Evolutionary conservation across 2,113 vertebrate species (phyloP).

Genomic region (Catharus bicknelli): DNA sequence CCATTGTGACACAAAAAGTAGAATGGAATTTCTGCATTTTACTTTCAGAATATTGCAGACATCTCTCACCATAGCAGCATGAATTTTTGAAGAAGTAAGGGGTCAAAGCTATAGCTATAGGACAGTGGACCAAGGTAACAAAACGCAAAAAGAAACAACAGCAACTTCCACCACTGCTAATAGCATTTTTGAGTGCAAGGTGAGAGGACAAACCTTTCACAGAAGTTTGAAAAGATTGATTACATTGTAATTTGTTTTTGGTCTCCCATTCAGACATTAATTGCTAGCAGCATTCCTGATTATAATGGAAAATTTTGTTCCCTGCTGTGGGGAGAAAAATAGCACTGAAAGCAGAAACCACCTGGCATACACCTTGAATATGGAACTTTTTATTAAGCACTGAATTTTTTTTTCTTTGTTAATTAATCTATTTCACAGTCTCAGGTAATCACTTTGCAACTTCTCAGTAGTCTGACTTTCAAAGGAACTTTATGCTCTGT

Average conservation of each 20-base stretch:
- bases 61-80: not conserved
- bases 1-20: not conserved
- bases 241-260: not conserved
- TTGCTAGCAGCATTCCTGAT: not conserved
- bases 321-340: not conserved
- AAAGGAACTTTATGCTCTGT: constrained; percentile 13
- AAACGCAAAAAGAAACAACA: not conserved
- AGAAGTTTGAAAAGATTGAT: not conserved
- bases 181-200: not conserved
- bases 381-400: constrained; percentile 54
- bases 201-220: not conserved
- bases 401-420: constrained; percentile 32
- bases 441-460: constrained; percentile 53
- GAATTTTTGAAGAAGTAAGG: not conserved
- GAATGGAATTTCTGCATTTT: not conserved
- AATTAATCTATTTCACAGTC: constrained; percentile 68
- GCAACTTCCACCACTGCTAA: not conserved
- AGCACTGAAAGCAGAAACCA: constrained; percentile 50
- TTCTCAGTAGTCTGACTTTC: not conserved
- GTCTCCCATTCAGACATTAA: not conserved
- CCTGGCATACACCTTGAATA: constrained; percentile 44
- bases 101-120: not conserved
- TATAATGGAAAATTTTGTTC: constrained; percentile 18
- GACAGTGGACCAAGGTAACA: not conserved
- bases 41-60: not conserved